Percentiles rank a stretch among this genome's conserved stretches.
phyloP scores from a whole-genome alignment of 2,797 vertebrate species.

The Lacerta agilis region DNA sequence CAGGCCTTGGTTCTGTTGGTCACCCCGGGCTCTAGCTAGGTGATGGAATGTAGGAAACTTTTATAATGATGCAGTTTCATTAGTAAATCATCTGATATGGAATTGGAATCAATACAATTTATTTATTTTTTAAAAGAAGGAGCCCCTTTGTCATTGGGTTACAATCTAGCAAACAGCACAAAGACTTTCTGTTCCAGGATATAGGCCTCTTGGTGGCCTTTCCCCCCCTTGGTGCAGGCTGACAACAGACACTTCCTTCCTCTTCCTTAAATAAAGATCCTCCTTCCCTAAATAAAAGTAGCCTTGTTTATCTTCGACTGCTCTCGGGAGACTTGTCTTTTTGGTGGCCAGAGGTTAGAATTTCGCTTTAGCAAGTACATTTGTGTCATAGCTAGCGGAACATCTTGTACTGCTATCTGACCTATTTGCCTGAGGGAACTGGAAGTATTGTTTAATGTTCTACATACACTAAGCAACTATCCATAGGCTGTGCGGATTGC shows the following conservation, averaged over 20 bases:
- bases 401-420: constrained; percentile 2
- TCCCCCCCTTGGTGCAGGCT: neutral
- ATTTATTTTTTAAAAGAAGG: neutral
- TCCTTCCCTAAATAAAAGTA: constrained; percentile 16
- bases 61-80: neutral
- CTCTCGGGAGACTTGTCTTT: constrained; percentile 3
- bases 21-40: neutral
- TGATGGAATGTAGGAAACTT: neutral
- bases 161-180: neutral
- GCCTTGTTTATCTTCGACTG: neutral
- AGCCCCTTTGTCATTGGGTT: neutral
- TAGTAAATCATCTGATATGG: neutral
- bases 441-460: neutral
- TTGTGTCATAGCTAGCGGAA: neutral
- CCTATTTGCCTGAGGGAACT: neutral
- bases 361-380: constrained; percentile 9
- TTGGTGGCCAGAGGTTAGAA: constrained; percentile 16
- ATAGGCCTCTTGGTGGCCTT: neutral
- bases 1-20: neutral
- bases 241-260: neutral
- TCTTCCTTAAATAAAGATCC: constrained; percentile 3
- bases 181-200: neutral
- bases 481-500: neutral
- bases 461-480: constrained; percentile 5
- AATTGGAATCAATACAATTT: neutral